Evolutionary conservation across 2,888 invertebrate genomes (phyloP).

Genomic region (Octonoba sinensis): DNA sequence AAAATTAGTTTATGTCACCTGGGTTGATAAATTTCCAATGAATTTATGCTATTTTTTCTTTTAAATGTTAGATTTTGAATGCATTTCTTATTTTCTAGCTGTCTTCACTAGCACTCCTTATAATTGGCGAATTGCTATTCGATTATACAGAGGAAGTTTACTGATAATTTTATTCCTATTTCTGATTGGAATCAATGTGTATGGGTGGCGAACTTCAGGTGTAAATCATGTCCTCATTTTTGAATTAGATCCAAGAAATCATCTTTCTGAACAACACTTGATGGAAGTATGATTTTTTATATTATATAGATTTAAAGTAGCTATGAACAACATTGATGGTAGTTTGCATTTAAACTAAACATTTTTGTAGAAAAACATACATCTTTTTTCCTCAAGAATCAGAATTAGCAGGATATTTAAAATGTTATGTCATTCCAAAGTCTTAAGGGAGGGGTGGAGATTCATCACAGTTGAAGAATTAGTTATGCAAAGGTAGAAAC

Average conservation of each 20-base stretch:
- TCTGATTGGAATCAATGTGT: constrained; percentile 94
- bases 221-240: constrained; percentile 98
- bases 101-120: constrained; percentile 55
- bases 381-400: no score
- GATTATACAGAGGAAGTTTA: constrained; percentile 93
- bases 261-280: constrained; percentile 87
- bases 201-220: constrained; percentile 96
- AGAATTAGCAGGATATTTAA: no score
- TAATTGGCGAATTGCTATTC: constrained; percentile 84
- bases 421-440: no score
- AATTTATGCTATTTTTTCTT: neutral
- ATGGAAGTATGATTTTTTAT: constrained; percentile 78
- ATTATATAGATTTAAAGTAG: no score
- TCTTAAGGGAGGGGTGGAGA: no score
- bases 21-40: no score
- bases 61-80: neutral
- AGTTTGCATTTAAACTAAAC: no score
- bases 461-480: no score
- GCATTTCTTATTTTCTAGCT: constrained; percentile 30
- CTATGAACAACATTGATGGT: no score
- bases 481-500: no score
- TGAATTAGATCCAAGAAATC: constrained; percentile 94
- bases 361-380: no score
- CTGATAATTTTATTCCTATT: constrained; percentile 93
- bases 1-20: no score